Conservation (phyloP, 1,140 invertebrate species). For the Antheraea pernyi region DNA sequence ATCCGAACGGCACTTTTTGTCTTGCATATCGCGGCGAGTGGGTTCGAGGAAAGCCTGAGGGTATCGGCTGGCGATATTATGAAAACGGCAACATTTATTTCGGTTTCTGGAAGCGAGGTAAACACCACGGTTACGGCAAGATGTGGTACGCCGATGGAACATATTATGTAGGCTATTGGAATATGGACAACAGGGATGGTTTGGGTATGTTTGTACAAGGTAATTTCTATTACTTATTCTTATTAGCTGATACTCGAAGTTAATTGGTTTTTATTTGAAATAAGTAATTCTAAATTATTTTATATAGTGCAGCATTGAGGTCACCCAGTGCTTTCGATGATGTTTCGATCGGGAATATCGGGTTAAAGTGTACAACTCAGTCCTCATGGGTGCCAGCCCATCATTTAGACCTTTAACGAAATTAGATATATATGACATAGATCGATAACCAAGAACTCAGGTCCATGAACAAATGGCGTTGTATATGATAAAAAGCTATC, state of each 20-base stretch:
- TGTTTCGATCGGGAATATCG: no score
- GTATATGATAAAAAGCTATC: no score
- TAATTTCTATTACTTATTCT: conserved; percentile 20
- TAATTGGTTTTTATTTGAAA: no score
- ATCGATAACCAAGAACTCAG: no score
- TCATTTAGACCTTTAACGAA: no score
- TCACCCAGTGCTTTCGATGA: no score
- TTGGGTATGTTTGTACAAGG: conserved; percentile 75
- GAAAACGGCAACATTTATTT: conserved; percentile 81
- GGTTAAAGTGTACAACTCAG: no score
- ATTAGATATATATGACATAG: no score
- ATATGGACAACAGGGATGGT: conserved; percentile 60
- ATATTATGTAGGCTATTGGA: conserved; percentile 80
- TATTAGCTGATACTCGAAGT: not conserved
- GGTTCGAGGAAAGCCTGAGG: conserved; percentile 77
- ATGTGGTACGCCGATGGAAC: conserved; percentile 80
- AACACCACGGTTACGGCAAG: conserved; percentile 82
- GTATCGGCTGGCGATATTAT: conserved; percentile 79
- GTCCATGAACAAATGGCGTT: no score
- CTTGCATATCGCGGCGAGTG: conserved; percentile 77
- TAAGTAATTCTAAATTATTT: no score
- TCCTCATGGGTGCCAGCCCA: no score
- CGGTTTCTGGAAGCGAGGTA: conserved; percentile 81
- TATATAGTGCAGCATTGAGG: no score
- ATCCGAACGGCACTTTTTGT: conserved; percentile 57